These are phyloP conservation scores for Drosophila tristis DNA, from an alignment of 1,140 invertebrate species.

Conservation along the genomic window DNA sequence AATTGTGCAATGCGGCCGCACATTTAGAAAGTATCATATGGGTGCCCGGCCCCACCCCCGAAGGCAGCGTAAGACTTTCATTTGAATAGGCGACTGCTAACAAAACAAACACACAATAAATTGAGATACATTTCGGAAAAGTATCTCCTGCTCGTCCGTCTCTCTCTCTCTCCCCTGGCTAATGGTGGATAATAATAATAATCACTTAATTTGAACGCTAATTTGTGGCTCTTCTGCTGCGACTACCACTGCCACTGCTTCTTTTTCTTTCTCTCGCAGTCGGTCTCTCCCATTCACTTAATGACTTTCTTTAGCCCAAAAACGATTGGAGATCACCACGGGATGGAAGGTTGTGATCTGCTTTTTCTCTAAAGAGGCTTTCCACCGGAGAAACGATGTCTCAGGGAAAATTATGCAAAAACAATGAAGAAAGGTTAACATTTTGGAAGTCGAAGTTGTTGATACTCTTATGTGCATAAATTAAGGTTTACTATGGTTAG, in stretches of 20 bases:
- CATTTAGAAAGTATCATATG: conserved; percentile 56
- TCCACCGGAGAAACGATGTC: conserved; percentile 33
- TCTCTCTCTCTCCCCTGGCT: conserved; percentile 10
- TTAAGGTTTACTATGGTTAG: too few species aligned
- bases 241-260: conserved; percentile 20
- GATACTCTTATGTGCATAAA: too few species aligned
- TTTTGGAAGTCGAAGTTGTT: too few species aligned
- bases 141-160: conserved; percentile 1
- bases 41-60: conserved; percentile 17
- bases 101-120: conserved; percentile 40
- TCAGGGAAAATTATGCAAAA: conserved; percentile 75
- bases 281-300: conserved; percentile 55
- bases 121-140: conserved; percentile 56
- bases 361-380: conserved; percentile 47
- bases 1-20: conserved; percentile 65
- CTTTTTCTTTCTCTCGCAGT: conserved; percentile 4
- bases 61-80: conserved; percentile 52
- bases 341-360: conserved; percentile 61
- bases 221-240: conserved; percentile 51
- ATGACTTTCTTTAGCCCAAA: conserved; percentile 71
- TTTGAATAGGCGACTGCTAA: conserved; percentile 65
- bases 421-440: conserved; percentile 40
- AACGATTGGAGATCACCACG: conserved; percentile 22
- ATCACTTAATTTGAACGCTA: conserved; percentile 80
- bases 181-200: conserved; percentile 69